Base-by-base conservation (phyloP, 2,888 invertebrate species). In the Machimus atricapillus region DNA sequence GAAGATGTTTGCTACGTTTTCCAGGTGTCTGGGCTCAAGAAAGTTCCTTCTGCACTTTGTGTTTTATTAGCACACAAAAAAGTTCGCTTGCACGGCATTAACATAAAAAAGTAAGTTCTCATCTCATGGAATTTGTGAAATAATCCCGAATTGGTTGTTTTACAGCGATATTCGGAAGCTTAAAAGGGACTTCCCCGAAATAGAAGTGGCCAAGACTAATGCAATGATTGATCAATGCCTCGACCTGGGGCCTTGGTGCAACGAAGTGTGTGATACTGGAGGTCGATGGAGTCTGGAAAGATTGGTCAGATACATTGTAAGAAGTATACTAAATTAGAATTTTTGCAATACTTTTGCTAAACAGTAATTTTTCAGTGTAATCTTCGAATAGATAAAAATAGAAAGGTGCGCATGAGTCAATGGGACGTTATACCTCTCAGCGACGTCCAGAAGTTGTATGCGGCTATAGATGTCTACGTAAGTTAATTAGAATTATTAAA, bases 381-480 rank as follows among this genome's bases (percentile, higher is more conserved):
- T 86, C 92, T 93, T 90, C 92, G 91, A 87, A 94, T 95, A 87
- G 93, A 93, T 89, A 95, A 95, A 90, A 93, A 93, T 90, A 93
- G 93, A 85, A 91, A 93, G 88, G 94, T 95, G 4, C 93, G 95
- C 87, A 94, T 92, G 91, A 94, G 95, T 89, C 93, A 94, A 89
- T 95, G 95, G 95, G 93, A 94, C 90, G 90, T 94, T 23, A 91
- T 94, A 77, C 95, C 95, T 9, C 91, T 95, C 78, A 93, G 92
- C 87, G 90, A 93, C 88, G 92, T 92, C 31, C 95, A 95, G 90
- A 91, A 93, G 90, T 90, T 91, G 88, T 95, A 95, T 91, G 95
- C 95, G 37, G 94, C 95, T 8, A 94, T 94, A 77, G 95, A 95
- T 92, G 95, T 95, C 89, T 95, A 95, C 91, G 95, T 95, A 91